Base-by-base conservation (phyloP, 2,888 invertebrate genomes). In the Sminthurides aquaticus region DNA sequence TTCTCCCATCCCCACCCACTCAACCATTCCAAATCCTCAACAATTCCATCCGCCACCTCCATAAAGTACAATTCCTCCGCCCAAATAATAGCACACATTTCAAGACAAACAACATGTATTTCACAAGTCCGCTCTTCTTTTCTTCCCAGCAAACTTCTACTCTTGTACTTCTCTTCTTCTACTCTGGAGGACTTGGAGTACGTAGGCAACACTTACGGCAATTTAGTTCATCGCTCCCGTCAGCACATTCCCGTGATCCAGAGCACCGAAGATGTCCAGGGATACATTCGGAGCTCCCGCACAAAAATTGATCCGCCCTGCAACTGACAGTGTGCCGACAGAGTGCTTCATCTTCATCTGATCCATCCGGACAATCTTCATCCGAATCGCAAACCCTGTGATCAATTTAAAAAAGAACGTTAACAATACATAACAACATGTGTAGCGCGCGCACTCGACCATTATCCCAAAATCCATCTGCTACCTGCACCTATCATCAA, bases 281-380 rank as follows among this genome's bases (percentile, higher is more conserved):
- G 69, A 91, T 90, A 76, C 91, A 91, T 70, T 85, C 85, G 68
- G 84, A 85, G 80, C 90, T 88, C 66, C 76, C 76, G 78, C 94
- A 95, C 76, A 89, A 89, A 79, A 91, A 94, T 79, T 93, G 91
- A 80, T 93, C 91, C 0, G 86, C 81, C 56, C 89, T 82, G 79
- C 94, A 95, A 27, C 88, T 89, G 74, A 87, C 80, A 76, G 87
- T 89, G 57, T 70, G 70, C 56, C 83, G 84, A 73, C 90, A 86
- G 75, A 84, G 83, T 57, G 82, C 76, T 61, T 76, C 76, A 57
- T 83, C 82, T 78, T 92, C 92, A 77, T 92, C 92, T 0, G 86
- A 86, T 64, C 29, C 89, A 76, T 88, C 87, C 0, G 88, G 86
- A 76, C 92, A 93, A 78, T 92, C 92, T 56, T 82, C 82, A 73